Evolutionary conservation across 2,888 invertebrate genomes (phyloP).

Genomic region (Stenurella melanura): DNA sequence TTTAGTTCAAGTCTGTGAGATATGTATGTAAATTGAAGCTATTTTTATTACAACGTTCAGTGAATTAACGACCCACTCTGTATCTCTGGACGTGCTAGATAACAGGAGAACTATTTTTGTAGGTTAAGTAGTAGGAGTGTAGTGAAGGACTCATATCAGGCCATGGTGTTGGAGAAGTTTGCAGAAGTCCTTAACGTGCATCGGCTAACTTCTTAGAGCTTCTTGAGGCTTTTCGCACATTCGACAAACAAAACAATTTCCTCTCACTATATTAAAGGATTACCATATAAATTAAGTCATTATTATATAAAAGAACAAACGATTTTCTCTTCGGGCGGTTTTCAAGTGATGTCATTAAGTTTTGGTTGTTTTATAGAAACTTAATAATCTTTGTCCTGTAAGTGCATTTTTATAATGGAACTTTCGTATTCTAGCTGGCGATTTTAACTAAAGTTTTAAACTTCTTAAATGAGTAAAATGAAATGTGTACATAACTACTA

Average conservation of each 20-base stretch:
- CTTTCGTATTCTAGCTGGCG: not conserved
- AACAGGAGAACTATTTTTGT: slow-evolving; percentile 29
- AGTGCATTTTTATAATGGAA: slow-evolving; percentile 32
- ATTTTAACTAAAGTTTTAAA: not conserved
- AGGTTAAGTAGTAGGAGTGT: slow-evolving; percentile 32
- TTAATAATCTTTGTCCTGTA: slow-evolving; percentile 5
- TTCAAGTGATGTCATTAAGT: slow-evolving; percentile 15
- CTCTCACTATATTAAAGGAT: slow-evolving; percentile 31
- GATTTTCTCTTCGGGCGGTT: slow-evolving; percentile 17
- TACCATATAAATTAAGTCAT: slow-evolving; percentile 38
- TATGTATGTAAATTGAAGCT: no score
- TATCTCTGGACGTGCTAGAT: slow-evolving; percentile 6
- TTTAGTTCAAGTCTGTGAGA: no score
- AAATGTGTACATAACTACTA: no score
- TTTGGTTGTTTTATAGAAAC: slow-evolving; percentile 19
- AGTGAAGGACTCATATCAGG: slow-evolving; percentile 28
- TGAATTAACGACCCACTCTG: not conserved
- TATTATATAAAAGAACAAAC: slow-evolving; percentile 21
- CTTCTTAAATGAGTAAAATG: not conserved
- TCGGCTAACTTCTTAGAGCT: slow-evolving; percentile 29
- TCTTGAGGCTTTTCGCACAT: slow-evolving; percentile 38
- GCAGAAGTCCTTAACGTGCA: slow-evolving; percentile 41
- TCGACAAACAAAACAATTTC: slow-evolving; percentile 45
- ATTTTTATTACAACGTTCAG: no score
- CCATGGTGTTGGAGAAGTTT: slow-evolving; percentile 35